These are phyloP conservation scores for Hyles euphorbiae DNA, from an alignment of 1,140 invertebrate species.

Conservation along the genomic window DNA sequence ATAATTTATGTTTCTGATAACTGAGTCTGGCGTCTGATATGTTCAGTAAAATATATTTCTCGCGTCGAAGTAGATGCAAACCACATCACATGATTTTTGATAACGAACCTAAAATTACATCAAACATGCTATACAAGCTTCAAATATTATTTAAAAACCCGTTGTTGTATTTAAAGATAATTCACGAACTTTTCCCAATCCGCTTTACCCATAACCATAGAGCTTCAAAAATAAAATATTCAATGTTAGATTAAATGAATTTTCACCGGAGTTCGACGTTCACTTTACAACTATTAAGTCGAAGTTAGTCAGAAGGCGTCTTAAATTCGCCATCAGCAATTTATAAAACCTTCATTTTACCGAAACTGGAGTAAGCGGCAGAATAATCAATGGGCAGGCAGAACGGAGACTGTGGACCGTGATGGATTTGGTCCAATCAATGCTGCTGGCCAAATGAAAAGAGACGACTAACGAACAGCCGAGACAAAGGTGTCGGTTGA, in stretches of 20 bases:
- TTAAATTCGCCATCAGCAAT: slow-evolving; percentile 12
- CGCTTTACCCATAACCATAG: neutral
- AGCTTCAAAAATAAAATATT: slow-evolving; percentile 3
- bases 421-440: slow-evolving; percentile 32
- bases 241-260: neutral
- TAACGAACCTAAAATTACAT: slow-evolving; percentile 8
- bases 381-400: slow-evolving; percentile 26
- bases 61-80: slow-evolving; percentile 5
- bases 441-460: slow-evolving; percentile 31
- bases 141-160: slow-evolving; percentile 32
- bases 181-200: too few relatives aligned
- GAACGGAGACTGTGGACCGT: slow-evolving; percentile 16
- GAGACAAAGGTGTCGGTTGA: slow-evolving; percentile 22
- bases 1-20: too few relatives aligned
- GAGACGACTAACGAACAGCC: slow-evolving; percentile 27
- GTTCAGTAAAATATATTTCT: too few relatives aligned
- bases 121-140: slow-evolving; percentile 22
- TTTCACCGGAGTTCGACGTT: slow-evolving; percentile 10
- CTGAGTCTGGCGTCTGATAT: too few relatives aligned
- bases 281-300: slow-evolving; percentile 4
- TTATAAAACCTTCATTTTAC: slow-evolving; percentile 27
- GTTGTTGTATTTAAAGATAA: too few relatives aligned
- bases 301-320: slow-evolving; percentile 15
- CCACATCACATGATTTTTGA: slow-evolving; percentile 16
- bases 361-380: slow-evolving; percentile 16